A percentile compares a stretch with the other conserved stretches of the same genome.
phyloP scores from a whole-genome alignment of 2,888 invertebrate species.

The Andrena minutula region DNA sequence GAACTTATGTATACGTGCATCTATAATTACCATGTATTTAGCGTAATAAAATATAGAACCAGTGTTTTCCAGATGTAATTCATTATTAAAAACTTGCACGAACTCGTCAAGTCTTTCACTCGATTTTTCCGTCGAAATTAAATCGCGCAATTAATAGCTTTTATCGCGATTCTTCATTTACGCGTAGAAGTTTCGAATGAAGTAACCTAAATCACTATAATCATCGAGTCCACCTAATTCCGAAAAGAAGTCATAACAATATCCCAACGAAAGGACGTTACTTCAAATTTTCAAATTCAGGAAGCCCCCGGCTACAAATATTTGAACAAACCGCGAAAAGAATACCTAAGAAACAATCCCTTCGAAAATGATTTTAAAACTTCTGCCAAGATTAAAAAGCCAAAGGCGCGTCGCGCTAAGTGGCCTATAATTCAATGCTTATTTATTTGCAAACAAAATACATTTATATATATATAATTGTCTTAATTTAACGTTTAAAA shows the following conservation, averaged over 20 bases:
- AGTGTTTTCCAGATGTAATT: conserved; percentile 28
- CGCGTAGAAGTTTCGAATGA: too few relatives aligned
- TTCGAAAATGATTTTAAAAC: neutral
- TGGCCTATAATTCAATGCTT: conserved; percentile 5
- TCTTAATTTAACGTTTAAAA: conserved; percentile 43
- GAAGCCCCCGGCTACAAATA: neutral
- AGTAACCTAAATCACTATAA: too few relatives aligned
- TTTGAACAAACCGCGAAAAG: neutral
- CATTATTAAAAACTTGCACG: too few relatives aligned
- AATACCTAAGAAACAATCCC: neutral
- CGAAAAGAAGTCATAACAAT: too few relatives aligned
- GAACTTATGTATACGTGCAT: conserved; percentile 38
- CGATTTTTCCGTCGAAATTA: too few relatives aligned
- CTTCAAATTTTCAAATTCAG: neutral
- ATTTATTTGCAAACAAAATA: conserved; percentile 21
- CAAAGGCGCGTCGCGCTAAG: neutral
- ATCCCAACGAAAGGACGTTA: neutral
- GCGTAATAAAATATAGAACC: conserved; percentile 25
- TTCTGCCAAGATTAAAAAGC: neutral
- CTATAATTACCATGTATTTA: conserved; percentile 33
- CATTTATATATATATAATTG: neutral
- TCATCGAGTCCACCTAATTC: too few relatives aligned
- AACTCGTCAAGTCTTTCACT: too few relatives aligned
- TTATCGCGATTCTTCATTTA: too few relatives aligned
- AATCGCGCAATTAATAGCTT: too few relatives aligned